phyloP scores from a whole-genome alignment of 2,888 invertebrate species.

The Brenthis hecate region DNA sequence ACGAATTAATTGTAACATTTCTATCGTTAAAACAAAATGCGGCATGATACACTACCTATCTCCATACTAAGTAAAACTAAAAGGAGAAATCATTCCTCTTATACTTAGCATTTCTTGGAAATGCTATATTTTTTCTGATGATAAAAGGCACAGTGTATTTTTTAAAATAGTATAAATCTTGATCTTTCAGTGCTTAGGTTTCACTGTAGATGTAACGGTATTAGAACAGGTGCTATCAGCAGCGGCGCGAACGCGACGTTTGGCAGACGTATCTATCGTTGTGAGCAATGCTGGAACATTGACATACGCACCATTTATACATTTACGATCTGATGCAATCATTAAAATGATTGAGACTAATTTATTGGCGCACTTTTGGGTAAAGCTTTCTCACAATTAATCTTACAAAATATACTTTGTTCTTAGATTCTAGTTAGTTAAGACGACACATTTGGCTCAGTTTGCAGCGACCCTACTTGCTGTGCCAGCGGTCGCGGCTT shows the following conservation, averaged over 20 bases:
- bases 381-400: slow-evolving; percentile 37
- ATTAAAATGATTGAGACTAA: slow-evolving; percentile 64
- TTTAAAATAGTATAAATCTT: background rate
- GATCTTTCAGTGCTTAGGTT: slow-evolving; percentile 63
- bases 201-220: slow-evolving; percentile 72
- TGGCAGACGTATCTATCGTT: slow-evolving; percentile 70
- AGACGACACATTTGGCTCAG: no score
- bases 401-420: background rate
- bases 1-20: no score
- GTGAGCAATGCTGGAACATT: slow-evolving; percentile 68
- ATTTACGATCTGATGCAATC: slow-evolving; percentile 58
- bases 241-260: slow-evolving; percentile 62
- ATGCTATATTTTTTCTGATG: background rate
- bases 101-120: no score
- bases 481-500: no score
- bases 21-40: no score
- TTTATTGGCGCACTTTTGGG: slow-evolving; percentile 74
- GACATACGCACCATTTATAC: slow-evolving; percentile 58
- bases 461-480: no score
- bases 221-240: slow-evolving; percentile 71
- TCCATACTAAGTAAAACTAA: no score
- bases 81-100: no score
- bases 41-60: no score
- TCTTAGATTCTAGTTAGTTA: no score
- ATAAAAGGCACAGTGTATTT: background rate